Conservation (phyloP, 1,140 invertebrate species). For the Ladona fulva region DNA sequence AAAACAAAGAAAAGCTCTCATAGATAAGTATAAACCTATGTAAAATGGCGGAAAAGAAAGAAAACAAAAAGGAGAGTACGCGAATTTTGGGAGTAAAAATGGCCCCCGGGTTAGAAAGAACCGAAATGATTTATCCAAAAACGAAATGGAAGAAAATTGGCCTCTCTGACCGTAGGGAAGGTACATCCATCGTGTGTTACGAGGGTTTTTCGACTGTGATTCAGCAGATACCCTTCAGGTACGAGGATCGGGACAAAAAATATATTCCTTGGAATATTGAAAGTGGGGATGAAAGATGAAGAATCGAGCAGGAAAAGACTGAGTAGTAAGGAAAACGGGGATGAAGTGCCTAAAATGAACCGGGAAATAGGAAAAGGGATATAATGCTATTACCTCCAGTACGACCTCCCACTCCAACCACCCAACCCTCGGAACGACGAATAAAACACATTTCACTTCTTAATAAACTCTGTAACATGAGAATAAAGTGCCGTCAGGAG, state of each 20-base stretch:
- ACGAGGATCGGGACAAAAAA: too few species aligned
- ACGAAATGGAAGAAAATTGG: too few species aligned
- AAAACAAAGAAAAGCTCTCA: too few species aligned
- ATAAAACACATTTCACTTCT: conserved; percentile 17
- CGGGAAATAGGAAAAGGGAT: conserved; percentile 7
- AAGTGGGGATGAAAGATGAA: background rate
- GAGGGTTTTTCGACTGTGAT: too few species aligned
- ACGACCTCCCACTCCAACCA: background rate
- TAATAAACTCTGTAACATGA: conserved; percentile 17
- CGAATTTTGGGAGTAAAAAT: too few species aligned
- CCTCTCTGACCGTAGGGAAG: too few species aligned
- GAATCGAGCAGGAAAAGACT: background rate
- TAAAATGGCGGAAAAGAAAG: too few species aligned
- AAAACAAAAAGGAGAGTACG: too few species aligned
- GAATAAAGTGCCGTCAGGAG: conserved; percentile 13
- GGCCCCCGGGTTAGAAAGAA: background rate
- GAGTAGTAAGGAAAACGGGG: background rate
- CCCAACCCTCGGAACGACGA: background rate
- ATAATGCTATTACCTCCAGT: conserved; percentile 8
- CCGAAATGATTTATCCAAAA: background rate
- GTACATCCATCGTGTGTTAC: too few species aligned
- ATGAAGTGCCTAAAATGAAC: background rate
- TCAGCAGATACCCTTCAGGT: too few species aligned
- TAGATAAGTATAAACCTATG: too few species aligned
- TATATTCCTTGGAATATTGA: too few species aligned